Percentiles rank a stretch among this genome's conserved stretches.
Conservation (phyloP, 2,888 invertebrate species). For the Actias luna region DNA sequence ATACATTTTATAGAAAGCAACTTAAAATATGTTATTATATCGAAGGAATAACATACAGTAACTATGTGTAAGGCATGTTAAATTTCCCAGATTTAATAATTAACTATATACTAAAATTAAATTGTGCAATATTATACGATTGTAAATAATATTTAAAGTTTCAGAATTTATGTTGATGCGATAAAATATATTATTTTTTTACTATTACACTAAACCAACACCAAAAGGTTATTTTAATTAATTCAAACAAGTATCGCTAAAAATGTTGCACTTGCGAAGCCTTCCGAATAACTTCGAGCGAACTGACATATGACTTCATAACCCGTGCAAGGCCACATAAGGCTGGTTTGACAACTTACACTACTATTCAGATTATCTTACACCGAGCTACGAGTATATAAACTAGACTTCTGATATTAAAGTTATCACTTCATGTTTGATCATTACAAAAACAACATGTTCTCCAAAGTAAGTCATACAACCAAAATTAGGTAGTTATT, state of each 20-base stretch:
- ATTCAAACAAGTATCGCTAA: not conserved
- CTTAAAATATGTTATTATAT: no score
- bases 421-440: constrained; percentile 11
- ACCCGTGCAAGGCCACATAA: constrained; percentile 17
- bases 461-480: constrained; percentile 33
- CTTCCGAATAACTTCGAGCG: constrained; percentile 6
- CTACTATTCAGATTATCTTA: constrained; percentile 16
- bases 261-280: not conserved
- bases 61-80: no score
- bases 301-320: constrained; percentile 7
- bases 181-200: not conserved
- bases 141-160: not conserved
- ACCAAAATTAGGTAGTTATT: not conserved
- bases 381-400: constrained; percentile 16
- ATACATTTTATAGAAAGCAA: no score
- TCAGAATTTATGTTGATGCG: not conserved
- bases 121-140: no score
- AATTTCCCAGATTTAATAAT: no score
- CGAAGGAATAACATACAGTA: no score
- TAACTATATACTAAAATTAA: no score
- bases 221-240: not conserved
- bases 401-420: constrained; percentile 13
- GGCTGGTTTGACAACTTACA: constrained; percentile 21
- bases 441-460: constrained; percentile 27
- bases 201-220: not conserved